Evolutionary conservation across 2,888 invertebrate genomes (phyloP).

Genomic region (Odontocolon sp.): DNA sequence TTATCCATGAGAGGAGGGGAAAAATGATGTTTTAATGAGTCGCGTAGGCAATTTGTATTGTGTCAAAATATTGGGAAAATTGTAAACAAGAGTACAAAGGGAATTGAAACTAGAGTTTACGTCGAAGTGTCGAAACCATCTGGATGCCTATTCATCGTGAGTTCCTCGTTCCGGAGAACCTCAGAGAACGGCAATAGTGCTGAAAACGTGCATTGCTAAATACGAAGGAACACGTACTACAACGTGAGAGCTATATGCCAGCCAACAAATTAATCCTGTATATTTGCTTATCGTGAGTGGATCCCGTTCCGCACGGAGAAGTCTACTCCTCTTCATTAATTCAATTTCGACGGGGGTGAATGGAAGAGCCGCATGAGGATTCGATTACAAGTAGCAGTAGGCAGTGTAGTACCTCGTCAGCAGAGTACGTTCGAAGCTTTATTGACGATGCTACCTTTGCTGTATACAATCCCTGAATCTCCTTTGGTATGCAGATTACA

Average conservation of each 20-base stretch:
- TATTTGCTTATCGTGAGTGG: conserved; percentile 63
- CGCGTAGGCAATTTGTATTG: neutral
- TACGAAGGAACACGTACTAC: conserved; percentile 30
- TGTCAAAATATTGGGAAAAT: conserved; percentile 4
- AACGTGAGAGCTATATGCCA: conserved; percentile 32
- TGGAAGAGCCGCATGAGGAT: conserved; percentile 45
- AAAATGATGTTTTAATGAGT: conserved; percentile 3
- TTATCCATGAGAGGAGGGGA: conserved; percentile 13
- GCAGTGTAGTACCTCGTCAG: conserved; percentile 9
- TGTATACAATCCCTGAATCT: conserved; percentile 5
- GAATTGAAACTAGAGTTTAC: conserved; percentile 11
- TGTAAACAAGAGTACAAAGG: conserved; percentile 6
- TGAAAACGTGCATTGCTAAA: conserved; percentile 40
- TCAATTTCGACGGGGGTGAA: conserved; percentile 59
- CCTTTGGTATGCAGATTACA: conserved; percentile 21
- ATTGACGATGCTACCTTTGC: conserved; percentile 17
- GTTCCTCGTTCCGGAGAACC: neutral
- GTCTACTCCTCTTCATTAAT: conserved; percentile 66
- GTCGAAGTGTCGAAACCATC: conserved; percentile 2
- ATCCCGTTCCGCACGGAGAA: conserved; percentile 58
- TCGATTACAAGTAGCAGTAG: conserved; percentile 51
- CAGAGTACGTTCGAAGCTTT: conserved; percentile 8
- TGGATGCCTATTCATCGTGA: conserved; percentile 5
- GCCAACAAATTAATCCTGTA: conserved; percentile 62
- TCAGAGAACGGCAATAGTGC: neutral